A percentile compares a stretch with the other conserved stretches of the same genome.
Conservation (phyloP, 1,140 invertebrate genomes). For the Drosophila ananassae region DNA sequence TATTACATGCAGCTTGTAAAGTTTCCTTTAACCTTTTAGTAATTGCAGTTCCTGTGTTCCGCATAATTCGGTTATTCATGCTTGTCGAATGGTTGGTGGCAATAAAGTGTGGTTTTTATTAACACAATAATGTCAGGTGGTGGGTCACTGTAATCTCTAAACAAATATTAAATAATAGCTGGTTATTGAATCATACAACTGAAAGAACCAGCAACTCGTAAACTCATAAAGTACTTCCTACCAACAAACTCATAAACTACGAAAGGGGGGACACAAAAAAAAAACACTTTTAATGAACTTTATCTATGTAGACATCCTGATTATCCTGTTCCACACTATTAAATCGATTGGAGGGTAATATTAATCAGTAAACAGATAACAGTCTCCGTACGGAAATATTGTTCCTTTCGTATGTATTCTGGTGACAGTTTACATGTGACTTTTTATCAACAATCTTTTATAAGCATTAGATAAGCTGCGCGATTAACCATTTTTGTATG, state of each 20-base stretch:
- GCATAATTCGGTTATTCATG: slow-evolving; percentile 39
- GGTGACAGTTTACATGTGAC: slow-evolving; percentile 30
- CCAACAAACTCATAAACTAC: background rate
- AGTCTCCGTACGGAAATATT: background rate
- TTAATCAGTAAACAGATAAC: slow-evolving; percentile 3
- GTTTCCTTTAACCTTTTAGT: slow-evolving; percentile 37
- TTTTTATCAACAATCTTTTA: slow-evolving; percentile 43
- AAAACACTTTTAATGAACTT: background rate
- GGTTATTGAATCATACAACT: background rate
- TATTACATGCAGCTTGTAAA: slow-evolving; percentile 37
- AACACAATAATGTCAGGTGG: slow-evolving; percentile 20
- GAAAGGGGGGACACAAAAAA: too few species aligned
- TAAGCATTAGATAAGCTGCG: slow-evolving; percentile 45
- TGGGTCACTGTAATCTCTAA: slow-evolving; percentile 36
- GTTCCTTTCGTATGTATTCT: slow-evolving; percentile 16
- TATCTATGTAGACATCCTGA: background rate
- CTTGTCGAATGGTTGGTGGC: slow-evolving; percentile 29
- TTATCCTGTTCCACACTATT: background rate
- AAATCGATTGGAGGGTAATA: background rate
- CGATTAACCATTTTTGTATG: slow-evolving; percentile 31
- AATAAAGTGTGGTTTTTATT: slow-evolving; percentile 25
- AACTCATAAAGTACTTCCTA: background rate
- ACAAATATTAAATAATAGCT: slow-evolving; percentile 16
- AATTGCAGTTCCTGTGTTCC: slow-evolving; percentile 37
- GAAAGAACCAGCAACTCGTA: background rate